Evolutionary conservation across 1,140 invertebrate genomes (phyloP).

Genomic region (Agrilus planipennis): DNA sequence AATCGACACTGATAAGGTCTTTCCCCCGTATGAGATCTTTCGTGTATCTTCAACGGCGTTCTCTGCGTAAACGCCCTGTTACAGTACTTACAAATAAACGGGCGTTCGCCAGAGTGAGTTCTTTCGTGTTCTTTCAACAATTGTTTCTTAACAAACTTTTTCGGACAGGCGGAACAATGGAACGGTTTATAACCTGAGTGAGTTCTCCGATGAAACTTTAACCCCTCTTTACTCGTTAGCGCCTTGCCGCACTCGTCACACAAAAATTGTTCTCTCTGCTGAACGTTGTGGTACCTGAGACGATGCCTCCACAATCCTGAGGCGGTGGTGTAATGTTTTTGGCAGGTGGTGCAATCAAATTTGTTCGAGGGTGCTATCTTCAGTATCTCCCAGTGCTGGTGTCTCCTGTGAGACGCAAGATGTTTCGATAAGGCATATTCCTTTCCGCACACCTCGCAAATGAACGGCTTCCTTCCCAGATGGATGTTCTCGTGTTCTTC

Average conservation of each 20-base stretch:
- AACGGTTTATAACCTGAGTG: slow-evolving; percentile 64
- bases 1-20: slow-evolving; percentile 59
- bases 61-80: slow-evolving; percentile 69
- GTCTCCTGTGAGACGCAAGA: slow-evolving; percentile 26
- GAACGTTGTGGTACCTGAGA: slow-evolving; percentile 23
- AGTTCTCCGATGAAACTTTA: slow-evolving; percentile 58
- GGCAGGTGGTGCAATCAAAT: slow-evolving; percentile 29
- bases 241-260: slow-evolving; percentile 70
- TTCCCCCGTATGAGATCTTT: slow-evolving; percentile 54
- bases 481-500: slow-evolving; percentile 37
- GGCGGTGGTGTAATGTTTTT: slow-evolving; percentile 31
- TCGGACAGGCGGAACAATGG: slow-evolving; percentile 53
- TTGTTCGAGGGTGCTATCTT: slow-evolving; percentile 28
- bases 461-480: slow-evolving; percentile 46
- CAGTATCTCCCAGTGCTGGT: slow-evolving; percentile 31
- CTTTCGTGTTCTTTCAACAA: slow-evolving; percentile 49
- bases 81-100: slow-evolving; percentile 54
- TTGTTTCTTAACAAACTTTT: slow-evolving; percentile 52
- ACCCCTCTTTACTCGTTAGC: slow-evolving; percentile 54
- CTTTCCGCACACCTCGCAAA: slow-evolving; percentile 46
- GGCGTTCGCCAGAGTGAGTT: slow-evolving; percentile 53
- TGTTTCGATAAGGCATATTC: slow-evolving; percentile 32
- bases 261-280: slow-evolving; percentile 32
- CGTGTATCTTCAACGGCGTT: slow-evolving; percentile 46
- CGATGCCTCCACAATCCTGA: slow-evolving; percentile 28